A percentile compares a stretch with the other conserved stretches of the same genome.
Evolutionary conservation across 2,888 invertebrate species (phyloP).

Genomic region (Hyposoter dolosus): DNA sequence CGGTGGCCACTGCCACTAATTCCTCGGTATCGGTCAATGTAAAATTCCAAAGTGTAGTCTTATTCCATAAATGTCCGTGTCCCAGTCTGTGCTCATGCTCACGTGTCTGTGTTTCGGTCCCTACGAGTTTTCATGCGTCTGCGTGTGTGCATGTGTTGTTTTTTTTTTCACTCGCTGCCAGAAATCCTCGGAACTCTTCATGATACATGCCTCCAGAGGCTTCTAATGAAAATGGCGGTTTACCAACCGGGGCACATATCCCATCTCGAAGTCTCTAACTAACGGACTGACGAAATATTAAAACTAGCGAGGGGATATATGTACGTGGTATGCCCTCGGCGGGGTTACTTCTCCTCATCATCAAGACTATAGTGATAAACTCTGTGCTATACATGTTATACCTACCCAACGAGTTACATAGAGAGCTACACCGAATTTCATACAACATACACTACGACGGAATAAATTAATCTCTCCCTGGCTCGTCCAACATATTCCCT

Average conservation of each 20-base stretch:
- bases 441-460: conserved; percentile 51
- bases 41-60: not conserved
- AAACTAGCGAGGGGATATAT: conserved; percentile 55
- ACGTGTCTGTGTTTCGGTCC: not conserved
- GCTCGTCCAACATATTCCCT: conserved; percentile 45
- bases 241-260: conserved; percentile 62
- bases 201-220: conserved; percentile 65
- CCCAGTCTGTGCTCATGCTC: not conserved
- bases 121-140: not conserved
- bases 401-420: conserved; percentile 26
- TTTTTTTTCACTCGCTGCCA: conserved; percentile 64
- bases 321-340: conserved; percentile 51
- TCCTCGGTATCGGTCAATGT: conserved; percentile 41
- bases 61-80: not conserved
- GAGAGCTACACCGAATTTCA: conserved; percentile 40
- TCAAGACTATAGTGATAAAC: conserved; percentile 14
- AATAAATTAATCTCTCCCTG: conserved; percentile 55
- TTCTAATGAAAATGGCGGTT: conserved; percentile 69
- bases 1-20: conserved; percentile 21
- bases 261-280: conserved; percentile 56
- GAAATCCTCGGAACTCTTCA: conserved; percentile 59
- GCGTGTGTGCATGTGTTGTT: conserved; percentile 8
- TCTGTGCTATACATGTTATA: not conserved
- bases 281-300: conserved; percentile 68
- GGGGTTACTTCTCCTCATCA: conserved; percentile 57